Base-by-base conservation (phyloP, 2,888 invertebrate species). In the Ptychoptera contaminata region DNA sequence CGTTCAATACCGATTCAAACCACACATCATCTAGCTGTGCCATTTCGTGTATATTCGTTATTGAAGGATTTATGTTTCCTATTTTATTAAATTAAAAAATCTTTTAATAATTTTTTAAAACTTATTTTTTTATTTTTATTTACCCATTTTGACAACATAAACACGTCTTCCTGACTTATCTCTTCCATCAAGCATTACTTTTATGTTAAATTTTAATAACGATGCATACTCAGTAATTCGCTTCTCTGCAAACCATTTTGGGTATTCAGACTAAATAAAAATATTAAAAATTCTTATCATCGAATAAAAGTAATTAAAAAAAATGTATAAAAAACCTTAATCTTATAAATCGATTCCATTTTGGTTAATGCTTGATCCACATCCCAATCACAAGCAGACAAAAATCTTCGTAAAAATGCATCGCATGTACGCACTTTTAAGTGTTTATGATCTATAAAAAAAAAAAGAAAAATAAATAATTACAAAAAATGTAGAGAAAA, bases 81-180 rank as follows among this genome's bases (percentile, higher is more conserved):
- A 5, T 37, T 40, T 37, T 14, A 35, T 2, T 32, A 39, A 16
- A 35, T 47, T 23, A 23, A 23, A 23, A 23, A 23, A 23, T 5
- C 3, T 23, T 23, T 5, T 5, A 23, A 23, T 23, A 23, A 23
- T 23, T 23, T 23, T n/a, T n/a, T n/a, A n/a, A n/a, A n/a, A n/a
- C n/a, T n/a, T n/a, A n/a, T n/a, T n/a, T n/a, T n/a, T n/a, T n/a
- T n/a, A n/a, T n/a, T n/a, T n/a, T n/a, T n/a, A n/a, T n/a, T 51
- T 53, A 64, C 66, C 61, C 48, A 62, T 48, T 57, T 59, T 60
- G n/a, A 56, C 51, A 15, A 65, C 48, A 47, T 60, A 64, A 40
- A 67, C 56, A 30, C 58, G 53, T 44, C 65, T 52, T 29, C 65
- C 65, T 45, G 56, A 54, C 43, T 54, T 59, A 46, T 67, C 67